These are phyloP conservation scores for Notodonta dromedarius DNA, from an alignment of 2,888 invertebrate genomes.

Conservation along the genomic window DNA sequence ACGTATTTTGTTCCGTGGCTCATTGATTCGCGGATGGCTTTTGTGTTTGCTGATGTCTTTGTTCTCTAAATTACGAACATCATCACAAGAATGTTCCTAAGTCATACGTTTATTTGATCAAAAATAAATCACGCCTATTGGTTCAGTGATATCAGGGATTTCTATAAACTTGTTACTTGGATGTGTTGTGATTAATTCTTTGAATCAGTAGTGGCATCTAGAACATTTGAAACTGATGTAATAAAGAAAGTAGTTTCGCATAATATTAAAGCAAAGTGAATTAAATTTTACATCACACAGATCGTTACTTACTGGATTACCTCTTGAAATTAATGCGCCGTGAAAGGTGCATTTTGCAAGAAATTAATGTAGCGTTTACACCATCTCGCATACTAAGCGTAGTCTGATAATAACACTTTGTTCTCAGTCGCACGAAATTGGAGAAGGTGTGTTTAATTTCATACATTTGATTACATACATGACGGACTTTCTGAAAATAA, in stretches of 20 bases:
- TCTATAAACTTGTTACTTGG: not conserved
- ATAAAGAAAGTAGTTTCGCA: conserved; percentile 17
- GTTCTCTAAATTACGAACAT: not conserved
- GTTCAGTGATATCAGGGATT: not conserved
- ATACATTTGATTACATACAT: conserved; percentile 14
- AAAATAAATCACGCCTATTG: too few relatives aligned
- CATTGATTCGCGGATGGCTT: conserved; percentile 2
- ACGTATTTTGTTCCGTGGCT: not conserved
- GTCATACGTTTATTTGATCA: too few relatives aligned
- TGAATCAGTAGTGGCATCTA: too few relatives aligned
- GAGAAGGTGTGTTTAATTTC: conserved; percentile 9
- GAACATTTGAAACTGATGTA: too few relatives aligned
- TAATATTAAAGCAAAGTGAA: conserved; percentile 20
- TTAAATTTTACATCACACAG: conserved; percentile 14
- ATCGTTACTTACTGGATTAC: conserved; percentile 18
- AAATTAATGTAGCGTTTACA: conserved; percentile 38
- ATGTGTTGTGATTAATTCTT: too few relatives aligned
- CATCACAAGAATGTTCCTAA: not conserved
- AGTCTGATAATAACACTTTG: conserved; percentile 17
- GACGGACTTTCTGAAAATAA: conserved; percentile 7
- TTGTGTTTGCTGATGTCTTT: not conserved
- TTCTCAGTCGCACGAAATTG: conserved; percentile 23
- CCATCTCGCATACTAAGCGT: conserved; percentile 13
- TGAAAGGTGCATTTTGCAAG: conserved; percentile 30
- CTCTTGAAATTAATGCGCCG: conserved; percentile 17